Evolutionary conservation across 2,113 vertebrate species (phyloP), one percentile per base, ranked within the genome.

Genomic region (Petromus typicus): DNA sequence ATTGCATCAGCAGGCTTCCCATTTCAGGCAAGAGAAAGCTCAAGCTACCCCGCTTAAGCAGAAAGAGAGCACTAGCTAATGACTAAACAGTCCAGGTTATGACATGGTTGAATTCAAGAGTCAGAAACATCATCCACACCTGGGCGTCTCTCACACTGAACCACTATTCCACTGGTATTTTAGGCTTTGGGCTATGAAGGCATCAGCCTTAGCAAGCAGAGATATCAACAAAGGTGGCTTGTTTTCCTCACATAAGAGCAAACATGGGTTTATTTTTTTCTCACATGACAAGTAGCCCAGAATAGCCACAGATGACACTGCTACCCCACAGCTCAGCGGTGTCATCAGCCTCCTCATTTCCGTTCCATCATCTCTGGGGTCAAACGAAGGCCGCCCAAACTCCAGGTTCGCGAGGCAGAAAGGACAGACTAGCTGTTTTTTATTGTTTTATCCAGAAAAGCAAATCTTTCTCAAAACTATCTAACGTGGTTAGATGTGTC

Each of bases 211-310:
- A 76, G 75, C 71, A 86, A 88, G 57, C 0, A 57, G 69, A 94
- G 69, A 11, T 27, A 66, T 90, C 81, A 45, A 32, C 3, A 17
- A 87, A 89, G 87, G 61, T 3, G 20, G 12, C 69, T 88, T 94
- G 12, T 69, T 95, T 96, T 94, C 71, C 76, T 96, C 71, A 37
- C 64, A 57, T n/a, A 51, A 71, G 23, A 78, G 51, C 69, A 89
- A 30, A 92, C 69, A 67, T 6, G 43, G 83, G 23, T 57, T 89
- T 80, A 45, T 61, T 91, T 95, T 84, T 43, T 67, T n/a, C 83
- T 83, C 63, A 75, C 37, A 30, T 3, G 71, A 69, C 54, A 67
- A 66, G 63, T 27, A 56, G 16, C 40, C 69, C 63, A 73, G 66
- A 85, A 75, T 54, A 93, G 63, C 73, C 45, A 64, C 0, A 82